Evolutionary conservation across 2,113 vertebrate species (phyloP).

Genomic region (Ornithorhynchus anatinus): DNA sequence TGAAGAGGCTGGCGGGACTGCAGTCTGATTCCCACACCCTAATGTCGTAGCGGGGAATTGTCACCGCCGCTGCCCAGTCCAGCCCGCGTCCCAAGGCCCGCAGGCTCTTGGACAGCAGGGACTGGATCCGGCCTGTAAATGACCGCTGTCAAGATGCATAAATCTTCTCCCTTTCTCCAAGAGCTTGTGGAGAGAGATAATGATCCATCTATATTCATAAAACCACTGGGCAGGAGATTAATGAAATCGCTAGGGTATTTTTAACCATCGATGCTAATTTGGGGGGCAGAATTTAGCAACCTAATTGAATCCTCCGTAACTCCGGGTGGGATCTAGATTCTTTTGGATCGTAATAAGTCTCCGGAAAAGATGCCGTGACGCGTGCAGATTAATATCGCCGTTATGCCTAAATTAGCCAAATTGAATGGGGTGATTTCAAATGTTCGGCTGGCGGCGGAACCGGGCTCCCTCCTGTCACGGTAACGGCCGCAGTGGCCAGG

Average conservation of each 20-base stretch:
- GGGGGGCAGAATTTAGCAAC: conserved; percentile 19
- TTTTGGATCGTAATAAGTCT: conserved; percentile 21
- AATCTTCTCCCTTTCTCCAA: no score
- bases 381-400: neutral
- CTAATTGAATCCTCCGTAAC: conserved; percentile 26
- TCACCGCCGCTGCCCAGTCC: no score
- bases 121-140: rapidly evolving
- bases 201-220: conserved; percentile 17
- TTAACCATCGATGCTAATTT: conserved; percentile 44
- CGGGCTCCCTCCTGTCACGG: no score
- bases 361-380: neutral
- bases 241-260: conserved; percentile 36
- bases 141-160: rapidly evolving
- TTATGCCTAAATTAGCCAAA: conserved; percentile 3
- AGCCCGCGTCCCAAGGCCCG: no score
- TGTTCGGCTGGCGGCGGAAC: neutral
- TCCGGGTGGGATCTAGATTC: neutral
- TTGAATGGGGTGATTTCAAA: neutral
- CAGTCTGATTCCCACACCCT: no score
- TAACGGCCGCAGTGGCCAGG: no score
- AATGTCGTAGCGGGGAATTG: no score
- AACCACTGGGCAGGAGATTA: conserved; percentile 29
- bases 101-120: no score
- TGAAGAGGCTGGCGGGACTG: no score
- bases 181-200: neutral